A percentile compares a stretch with the other conserved stretches of the same genome.
Conservation (phyloP, 2,888 invertebrate species). For the Stenodera caucasica region DNA sequence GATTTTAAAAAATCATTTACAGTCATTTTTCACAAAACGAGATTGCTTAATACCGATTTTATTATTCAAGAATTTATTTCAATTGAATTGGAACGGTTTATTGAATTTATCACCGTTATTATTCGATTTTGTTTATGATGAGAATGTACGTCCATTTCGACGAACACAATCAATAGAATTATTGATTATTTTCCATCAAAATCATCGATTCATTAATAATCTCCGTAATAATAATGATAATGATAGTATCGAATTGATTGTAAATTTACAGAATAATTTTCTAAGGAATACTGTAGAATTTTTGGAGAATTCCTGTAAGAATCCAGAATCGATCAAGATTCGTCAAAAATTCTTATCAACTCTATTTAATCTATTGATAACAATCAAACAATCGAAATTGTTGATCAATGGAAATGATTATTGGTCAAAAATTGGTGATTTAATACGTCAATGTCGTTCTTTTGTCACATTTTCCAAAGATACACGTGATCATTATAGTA, state of each 20-base stretch:
- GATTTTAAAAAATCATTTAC: constrained; percentile 60
- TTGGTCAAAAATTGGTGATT: constrained; percentile 53
- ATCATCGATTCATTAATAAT: constrained; percentile 56
- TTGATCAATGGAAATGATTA: too few relatives aligned
- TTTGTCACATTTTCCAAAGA: constrained; percentile 53
- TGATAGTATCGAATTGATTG: too few relatives aligned
- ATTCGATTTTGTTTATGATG: constrained; percentile 63
- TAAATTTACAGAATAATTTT: constrained; percentile 60
- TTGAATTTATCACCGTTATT: constrained; percentile 63
- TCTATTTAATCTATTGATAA: constrained; percentile 60
- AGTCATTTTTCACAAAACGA: constrained; percentile 65
- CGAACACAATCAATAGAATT: constrained; percentile 70
- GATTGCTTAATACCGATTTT: constrained; percentile 67
- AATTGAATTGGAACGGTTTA: constrained; percentile 67
- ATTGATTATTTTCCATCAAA: constrained; percentile 65
- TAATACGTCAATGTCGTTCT: constrained; percentile 51
- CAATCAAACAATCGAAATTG: constrained; percentile 55
- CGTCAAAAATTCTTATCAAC: constrained; percentile 63
- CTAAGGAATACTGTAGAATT: constrained; percentile 53
- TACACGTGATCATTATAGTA: constrained; percentile 37
- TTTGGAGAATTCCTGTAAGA: constrained; percentile 50
- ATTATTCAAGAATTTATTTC: constrained; percentile 67
- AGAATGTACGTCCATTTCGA: constrained; percentile 65
- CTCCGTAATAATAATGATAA: constrained; percentile 43
- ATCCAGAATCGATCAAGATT: constrained; percentile 52